Conservation (phyloP, 53 echinoderm and acorn worm species). For the Stichopus horrens region DNA sequence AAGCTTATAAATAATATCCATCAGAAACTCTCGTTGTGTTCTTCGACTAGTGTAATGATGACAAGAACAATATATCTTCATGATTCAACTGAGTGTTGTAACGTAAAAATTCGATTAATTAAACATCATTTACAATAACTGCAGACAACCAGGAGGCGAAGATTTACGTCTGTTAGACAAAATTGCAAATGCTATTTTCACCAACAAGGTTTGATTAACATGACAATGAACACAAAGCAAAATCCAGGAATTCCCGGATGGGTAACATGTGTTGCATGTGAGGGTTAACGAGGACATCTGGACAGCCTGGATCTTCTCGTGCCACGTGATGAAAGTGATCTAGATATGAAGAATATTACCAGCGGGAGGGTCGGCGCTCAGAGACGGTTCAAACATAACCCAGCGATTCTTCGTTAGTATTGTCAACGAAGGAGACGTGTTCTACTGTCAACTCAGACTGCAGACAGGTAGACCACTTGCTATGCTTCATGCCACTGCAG, state of each 20-base stretch:
- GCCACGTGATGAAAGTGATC: not conserved
- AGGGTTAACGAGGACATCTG: not conserved
- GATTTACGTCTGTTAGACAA: too few relatives aligned
- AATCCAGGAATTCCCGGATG: constrained; percentile 18
- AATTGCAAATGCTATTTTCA: not conserved
- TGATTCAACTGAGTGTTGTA: too few relatives aligned
- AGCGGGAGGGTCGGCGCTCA: not conserved
- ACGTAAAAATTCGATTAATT: too few relatives aligned
- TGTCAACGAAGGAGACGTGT: not conserved
- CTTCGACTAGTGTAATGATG: too few relatives aligned
- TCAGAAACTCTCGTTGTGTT: too few relatives aligned
- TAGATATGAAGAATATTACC: not conserved
- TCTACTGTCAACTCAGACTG: constrained; percentile 3
- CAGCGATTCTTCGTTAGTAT: not conserved
- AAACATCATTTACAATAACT: too few relatives aligned
- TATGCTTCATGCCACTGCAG: not conserved
- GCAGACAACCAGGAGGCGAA: too few relatives aligned
- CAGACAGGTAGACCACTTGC: not conserved
- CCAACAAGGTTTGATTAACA: not conserved
- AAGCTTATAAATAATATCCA: too few relatives aligned
- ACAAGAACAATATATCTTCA: too few relatives aligned
- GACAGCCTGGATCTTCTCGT: not conserved
- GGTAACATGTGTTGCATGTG: not conserved
- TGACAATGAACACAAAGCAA: not conserved
- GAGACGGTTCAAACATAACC: not conserved